Conservation (phyloP, 37 sponge, comb jelly and placozoan genomes). For the Chondrilla cf. caribensis region DNA sequence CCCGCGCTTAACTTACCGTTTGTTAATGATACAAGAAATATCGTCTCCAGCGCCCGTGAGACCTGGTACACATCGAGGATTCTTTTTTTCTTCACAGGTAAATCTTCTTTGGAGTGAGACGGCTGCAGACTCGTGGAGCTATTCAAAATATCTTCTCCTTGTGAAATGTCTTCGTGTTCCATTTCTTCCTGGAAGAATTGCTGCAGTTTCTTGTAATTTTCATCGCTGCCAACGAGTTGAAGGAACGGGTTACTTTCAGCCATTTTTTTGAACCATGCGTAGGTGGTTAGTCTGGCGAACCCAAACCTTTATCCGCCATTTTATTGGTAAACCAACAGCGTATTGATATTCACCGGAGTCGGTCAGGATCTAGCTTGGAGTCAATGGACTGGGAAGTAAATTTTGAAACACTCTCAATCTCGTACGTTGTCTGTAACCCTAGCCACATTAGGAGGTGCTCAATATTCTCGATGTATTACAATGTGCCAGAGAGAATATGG, state of each 20-base stretch:
- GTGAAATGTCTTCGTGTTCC: neutral
- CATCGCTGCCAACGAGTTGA: neutral
- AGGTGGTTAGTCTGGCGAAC: too few species aligned
- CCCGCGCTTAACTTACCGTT: constrained; percentile 7
- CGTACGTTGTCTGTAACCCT: too few species aligned
- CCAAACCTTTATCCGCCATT: too few species aligned
- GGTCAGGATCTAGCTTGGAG: too few species aligned
- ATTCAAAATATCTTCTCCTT: neutral
- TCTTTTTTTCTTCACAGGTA: neutral
- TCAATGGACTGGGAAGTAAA: too few species aligned
- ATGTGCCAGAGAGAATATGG: too few species aligned
- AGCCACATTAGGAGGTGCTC: too few species aligned
- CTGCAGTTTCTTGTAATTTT: neutral
- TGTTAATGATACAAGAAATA: neutral
- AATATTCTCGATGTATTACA: too few species aligned
- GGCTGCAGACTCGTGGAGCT: neutral
- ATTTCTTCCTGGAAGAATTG: neutral
- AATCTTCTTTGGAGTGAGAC: neutral
- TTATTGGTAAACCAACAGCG: too few species aligned
- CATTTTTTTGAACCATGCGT: neutral
- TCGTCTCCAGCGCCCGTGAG: neutral
- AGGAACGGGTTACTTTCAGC: constrained; percentile 2
- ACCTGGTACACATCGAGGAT: neutral
- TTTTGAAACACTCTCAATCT: too few species aligned
- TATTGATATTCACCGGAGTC: too few species aligned